phyloP scores from a whole-genome alignment of 1,140 invertebrate genomes.

The Papilio polyxenes region DNA sequence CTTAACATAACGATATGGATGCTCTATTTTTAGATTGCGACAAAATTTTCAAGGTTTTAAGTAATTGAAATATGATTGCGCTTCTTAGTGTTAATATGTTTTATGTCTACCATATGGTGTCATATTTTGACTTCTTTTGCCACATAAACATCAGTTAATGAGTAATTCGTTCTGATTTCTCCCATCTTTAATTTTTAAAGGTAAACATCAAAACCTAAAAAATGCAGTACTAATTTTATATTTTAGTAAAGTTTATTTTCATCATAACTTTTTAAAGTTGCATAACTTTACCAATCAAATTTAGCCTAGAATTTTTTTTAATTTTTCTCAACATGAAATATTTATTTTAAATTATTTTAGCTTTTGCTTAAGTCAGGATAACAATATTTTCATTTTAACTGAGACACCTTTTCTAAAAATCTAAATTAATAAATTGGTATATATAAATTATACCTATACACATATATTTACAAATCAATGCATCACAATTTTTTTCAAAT shows the following conservation, averaged over 20 bases:
- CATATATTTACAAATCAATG: too few relatives aligned
- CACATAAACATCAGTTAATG: conserved; percentile 15
- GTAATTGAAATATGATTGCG: conserved; percentile 37
- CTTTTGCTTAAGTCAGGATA: too few relatives aligned
- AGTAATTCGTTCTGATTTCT: not conserved
- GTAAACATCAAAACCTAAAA: not conserved
- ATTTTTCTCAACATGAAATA: too few relatives aligned
- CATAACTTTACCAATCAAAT: not conserved
- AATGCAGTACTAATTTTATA: not conserved
- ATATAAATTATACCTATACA: too few relatives aligned
- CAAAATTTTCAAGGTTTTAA: conserved; percentile 40
- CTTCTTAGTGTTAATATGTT: conserved; percentile 29
- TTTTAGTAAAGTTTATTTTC: not conserved
- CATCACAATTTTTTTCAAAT: too few relatives aligned
- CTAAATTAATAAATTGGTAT: too few relatives aligned
- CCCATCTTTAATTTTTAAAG: not conserved
- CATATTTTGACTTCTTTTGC: conserved; percentile 5
- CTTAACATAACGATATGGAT: conserved; percentile 41
- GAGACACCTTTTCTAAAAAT: too few relatives aligned
- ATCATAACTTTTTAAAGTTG: not conserved
- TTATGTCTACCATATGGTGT: conserved; percentile 25
- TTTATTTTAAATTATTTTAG: too few relatives aligned
- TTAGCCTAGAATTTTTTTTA: too few relatives aligned
- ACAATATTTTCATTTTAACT: too few relatives aligned
- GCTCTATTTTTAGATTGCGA: conserved; percentile 51